A percentile compares a stretch with the other conserved stretches of the same genome.
phyloP scores from a whole-genome alignment of 2,797 vertebrate species.

The Acrossocheilus fasciatus region DNA sequence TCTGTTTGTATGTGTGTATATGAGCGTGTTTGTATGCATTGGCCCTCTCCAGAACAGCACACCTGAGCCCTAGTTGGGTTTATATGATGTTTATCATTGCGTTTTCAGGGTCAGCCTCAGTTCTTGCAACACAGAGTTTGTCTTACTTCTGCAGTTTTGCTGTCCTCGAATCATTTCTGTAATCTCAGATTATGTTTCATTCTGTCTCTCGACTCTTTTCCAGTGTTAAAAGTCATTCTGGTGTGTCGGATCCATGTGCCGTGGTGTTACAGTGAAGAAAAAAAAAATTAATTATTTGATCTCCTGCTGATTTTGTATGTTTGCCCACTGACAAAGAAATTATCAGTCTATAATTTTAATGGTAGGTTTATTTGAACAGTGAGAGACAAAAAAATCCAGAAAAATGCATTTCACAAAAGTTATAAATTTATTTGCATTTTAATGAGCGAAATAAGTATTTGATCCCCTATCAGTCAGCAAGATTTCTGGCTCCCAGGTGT shows the following conservation, averaged over 20 bases:
- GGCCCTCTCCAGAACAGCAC: not conserved
- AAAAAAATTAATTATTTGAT: no score
- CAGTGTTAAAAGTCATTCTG: not conserved
- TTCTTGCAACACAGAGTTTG: not conserved
- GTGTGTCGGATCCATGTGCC: not conserved
- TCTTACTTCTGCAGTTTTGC: not conserved
- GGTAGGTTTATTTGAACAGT: no score
- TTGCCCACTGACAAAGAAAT: no score
- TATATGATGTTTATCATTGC: conserved; percentile 44
- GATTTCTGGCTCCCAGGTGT: no score
- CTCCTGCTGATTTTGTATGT: no score
- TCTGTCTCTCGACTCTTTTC: not conserved
- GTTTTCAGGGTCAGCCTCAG: not conserved
- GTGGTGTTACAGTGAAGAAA: not conserved
- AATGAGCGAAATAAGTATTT: no score
- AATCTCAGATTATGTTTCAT: not conserved
- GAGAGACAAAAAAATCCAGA: no score
- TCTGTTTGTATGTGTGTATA: conserved; percentile 23
- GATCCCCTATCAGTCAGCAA: no score
- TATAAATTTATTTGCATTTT: no score
- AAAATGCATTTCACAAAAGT: no score
- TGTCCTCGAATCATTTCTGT: rapidly evolving
- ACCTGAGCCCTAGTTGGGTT: conserved; percentile 43
- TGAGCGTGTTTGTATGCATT: not conserved
- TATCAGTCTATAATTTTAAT: no score